Percentiles rank a stretch among this genome's conserved stretches.
Conservation (phyloP, 2,888 invertebrate species). For the Metacarcinus magister region DNA sequence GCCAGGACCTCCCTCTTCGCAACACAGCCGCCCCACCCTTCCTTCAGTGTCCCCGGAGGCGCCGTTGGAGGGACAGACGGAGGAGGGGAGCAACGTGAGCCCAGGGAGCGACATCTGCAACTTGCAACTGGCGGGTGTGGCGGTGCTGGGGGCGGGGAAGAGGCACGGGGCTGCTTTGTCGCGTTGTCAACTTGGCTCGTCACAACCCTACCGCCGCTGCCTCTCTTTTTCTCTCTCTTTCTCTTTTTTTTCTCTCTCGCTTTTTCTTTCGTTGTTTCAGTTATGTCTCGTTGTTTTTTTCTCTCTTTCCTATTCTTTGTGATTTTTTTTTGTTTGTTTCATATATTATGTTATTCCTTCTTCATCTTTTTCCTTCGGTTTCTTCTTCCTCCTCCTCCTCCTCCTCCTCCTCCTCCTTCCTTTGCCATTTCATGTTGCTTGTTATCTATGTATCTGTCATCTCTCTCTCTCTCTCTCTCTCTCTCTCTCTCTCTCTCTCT, state of each 20-base stretch:
- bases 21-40: not conserved
- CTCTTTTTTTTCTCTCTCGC: not conserved
- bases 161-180: conserved; percentile 51
- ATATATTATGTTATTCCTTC: too few species aligned
- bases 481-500: not conserved
- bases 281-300: too few species aligned
- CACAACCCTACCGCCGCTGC: not conserved
- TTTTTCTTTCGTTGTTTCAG: not conserved
- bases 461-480: conserved; percentile 20
- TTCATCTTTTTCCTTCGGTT: too few species aligned
- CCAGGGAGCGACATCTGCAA: conserved; percentile 63
- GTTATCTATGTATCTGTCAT: not conserved
- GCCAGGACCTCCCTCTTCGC: not conserved
- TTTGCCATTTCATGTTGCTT: not conserved
- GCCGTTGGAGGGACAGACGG: conserved; percentile 38
- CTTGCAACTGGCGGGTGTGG: conserved; percentile 58
- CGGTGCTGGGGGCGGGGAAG: conserved; percentile 33
- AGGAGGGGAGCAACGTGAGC: conserved; percentile 59
- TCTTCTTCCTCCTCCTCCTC: too few species aligned
- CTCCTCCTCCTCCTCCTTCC: too few species aligned
- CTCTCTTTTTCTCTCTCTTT: not conserved
- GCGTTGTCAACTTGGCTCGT: conserved; percentile 46
- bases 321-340: too few species aligned
- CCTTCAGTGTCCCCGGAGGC: not conserved
- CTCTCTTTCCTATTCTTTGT: too few species aligned